phyloP scores from a whole-genome alignment of 2,797 vertebrate species.

The Lutjanus campechanus region DNA sequence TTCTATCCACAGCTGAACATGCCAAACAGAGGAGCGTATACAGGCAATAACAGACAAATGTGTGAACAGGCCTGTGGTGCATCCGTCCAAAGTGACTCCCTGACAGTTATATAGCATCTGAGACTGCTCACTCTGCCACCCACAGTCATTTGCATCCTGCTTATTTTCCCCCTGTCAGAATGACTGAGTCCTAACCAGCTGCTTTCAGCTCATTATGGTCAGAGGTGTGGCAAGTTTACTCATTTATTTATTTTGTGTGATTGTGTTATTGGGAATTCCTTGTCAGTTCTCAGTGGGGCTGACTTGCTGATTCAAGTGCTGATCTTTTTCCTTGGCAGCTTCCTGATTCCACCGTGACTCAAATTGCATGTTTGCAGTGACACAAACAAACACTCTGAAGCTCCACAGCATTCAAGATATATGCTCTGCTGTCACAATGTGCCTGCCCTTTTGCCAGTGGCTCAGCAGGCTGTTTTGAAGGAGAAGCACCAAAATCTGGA shows the following conservation, averaged over 20 bases:
- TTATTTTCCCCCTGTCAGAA: slow-evolving; percentile 41
- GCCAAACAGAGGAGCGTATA: slow-evolving; percentile 24
- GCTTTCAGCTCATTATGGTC: slow-evolving; percentile 52
- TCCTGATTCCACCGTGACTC: slow-evolving; percentile 40
- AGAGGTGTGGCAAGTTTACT: slow-evolving; percentile 56
- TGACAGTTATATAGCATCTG: slow-evolving; percentile 15
- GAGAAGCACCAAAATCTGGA: neutral
- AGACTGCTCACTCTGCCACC: slow-evolving; percentile 41
- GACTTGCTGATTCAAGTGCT: slow-evolving; percentile 31
- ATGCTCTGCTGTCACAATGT: slow-evolving; percentile 13
- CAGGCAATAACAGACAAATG: slow-evolving; percentile 19
- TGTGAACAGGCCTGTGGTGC: slow-evolving; percentile 37
- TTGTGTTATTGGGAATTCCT: slow-evolving; percentile 49
- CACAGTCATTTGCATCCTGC: slow-evolving; percentile 43
- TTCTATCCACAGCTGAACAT: slow-evolving; percentile 45
- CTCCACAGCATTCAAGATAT: neutral
- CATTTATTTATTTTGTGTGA: slow-evolving; percentile 43
- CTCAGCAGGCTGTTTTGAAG: neutral
- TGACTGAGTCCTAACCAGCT: slow-evolving; percentile 62
- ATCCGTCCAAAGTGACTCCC: slow-evolving; percentile 28
- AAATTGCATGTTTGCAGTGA: slow-evolving; percentile 25
- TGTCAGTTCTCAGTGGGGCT: neutral
- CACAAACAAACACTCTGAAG: slow-evolving; percentile 24
- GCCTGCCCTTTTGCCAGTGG: neutral
- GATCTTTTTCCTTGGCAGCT: slow-evolving; percentile 23